These are phyloP conservation scores for Hippasteria phrygiana DNA, from an alignment of 53 echinoderm and acorn worm species.

Conservation along the genomic window DNA sequence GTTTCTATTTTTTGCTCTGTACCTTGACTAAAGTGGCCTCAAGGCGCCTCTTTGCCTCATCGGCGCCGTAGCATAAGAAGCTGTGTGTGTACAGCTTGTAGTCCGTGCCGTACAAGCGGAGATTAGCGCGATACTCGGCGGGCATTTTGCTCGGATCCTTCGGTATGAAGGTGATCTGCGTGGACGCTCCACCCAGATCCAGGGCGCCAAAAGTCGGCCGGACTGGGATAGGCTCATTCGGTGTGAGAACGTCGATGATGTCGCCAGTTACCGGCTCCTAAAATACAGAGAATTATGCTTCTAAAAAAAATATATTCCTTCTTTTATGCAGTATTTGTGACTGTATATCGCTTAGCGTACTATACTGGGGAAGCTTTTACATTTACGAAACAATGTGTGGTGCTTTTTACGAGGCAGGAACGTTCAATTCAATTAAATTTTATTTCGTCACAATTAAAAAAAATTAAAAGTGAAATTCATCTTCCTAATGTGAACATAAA, in stretches of 20 bases:
- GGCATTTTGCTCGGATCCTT: conserved; percentile 54
- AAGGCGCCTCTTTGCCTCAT: conserved; percentile 59
- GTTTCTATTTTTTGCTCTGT: not conserved
- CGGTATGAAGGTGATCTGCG: conserved; percentile 73
- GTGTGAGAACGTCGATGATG: conserved; percentile 22
- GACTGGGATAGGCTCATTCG: conserved; percentile 13
- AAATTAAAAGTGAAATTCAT: no score
- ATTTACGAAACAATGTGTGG: no score
- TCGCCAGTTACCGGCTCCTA: conserved; percentile 31
- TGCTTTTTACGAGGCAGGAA: no score
- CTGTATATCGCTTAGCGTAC: no score
- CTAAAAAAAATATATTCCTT: no score
- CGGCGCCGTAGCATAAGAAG: conserved; percentile 69
- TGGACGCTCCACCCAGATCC: conserved; percentile 76
- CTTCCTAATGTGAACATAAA: no score
- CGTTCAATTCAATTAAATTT: no score
- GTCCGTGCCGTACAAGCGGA: conserved; percentile 65
- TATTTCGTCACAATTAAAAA: no score
- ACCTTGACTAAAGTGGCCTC: conserved; percentile 68
- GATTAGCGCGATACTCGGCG: conserved; percentile 21
- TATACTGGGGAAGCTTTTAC: no score
- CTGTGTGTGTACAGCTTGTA: conserved; percentile 67
- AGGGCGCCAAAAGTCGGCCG: conserved; percentile 65
- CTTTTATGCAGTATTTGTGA: no score
- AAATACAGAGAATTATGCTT: not conserved